Base-by-base conservation (phyloP, 2,888 invertebrate species). In the Onchidella celtica region DNA sequence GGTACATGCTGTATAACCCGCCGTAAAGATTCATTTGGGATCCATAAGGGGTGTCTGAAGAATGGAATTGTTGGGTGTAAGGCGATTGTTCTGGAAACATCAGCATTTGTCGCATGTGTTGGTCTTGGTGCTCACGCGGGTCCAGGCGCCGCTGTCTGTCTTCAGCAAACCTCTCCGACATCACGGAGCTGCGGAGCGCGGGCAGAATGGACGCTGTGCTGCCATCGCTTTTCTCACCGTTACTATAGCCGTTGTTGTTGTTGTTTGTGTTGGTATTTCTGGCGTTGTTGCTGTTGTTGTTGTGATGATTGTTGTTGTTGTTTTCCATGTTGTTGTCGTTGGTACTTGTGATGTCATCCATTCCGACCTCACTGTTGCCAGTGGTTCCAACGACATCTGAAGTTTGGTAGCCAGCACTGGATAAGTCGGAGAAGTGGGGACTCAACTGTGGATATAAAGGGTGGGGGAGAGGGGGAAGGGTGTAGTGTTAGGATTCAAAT, bases 391-490 rank as follows among this genome's bases (percentile, higher is more conserved):
- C 14, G 14, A 11, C 55, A 2, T 68, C 66, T 14, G 24, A 24
- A 9, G 47, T 34, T 17, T 63, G 55, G n/a, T 65, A 65, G 32
- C 36, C 47, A 0, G 57, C 55, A n/a, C 40, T 66, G 0, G 68
- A 32, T 55, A 77, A 29, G 55, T 77, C 77, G 27, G 77, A 34
- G 36, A 68, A 77, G 47, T 77, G 77, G 6, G 77, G 77, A 34
- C 77, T 77, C 24, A 66, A n/a, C 77, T 77, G 68, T 1, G 32
- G 14, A 32, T 21, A 36, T n/a, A n/a, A n/a, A n/a, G n/a, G n/a
- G n/a, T 0, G 38, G 11, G 32, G 55, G 6, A n/a, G 47, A 55
- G 38, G 17, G 17, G 9, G 55, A 55, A 55, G 55, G 17, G 17
- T 14, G 17, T 17, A 55, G 17, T 14, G 55, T 55, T 17, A 14